Conservation (phyloP, 2,113 vertebrate genomes). For the Helogale parvula region DNA sequence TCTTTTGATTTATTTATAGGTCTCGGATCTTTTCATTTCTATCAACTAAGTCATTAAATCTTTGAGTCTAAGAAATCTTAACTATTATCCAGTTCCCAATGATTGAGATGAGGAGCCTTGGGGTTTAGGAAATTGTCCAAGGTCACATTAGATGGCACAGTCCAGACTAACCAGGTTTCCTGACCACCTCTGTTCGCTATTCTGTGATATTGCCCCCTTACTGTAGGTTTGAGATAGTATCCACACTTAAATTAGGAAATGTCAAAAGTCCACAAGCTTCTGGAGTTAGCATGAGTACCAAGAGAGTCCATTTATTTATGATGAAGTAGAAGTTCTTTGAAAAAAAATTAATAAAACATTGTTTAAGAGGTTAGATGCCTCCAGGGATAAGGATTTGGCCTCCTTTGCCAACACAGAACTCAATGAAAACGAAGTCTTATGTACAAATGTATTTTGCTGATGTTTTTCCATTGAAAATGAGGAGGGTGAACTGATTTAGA, state of each 20-base stretch:
- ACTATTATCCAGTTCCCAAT: not conserved
- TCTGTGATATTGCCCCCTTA: not conserved
- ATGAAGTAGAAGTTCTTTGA: slow-evolving; percentile 30
- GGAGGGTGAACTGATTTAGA: slow-evolving; percentile 55
- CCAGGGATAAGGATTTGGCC: slow-evolving; percentile 26
- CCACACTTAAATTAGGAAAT: not conserved
- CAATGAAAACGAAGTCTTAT: slow-evolving; percentile 48
- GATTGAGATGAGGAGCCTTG: not conserved
- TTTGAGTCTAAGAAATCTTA: not conserved
- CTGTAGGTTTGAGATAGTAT: not conserved
- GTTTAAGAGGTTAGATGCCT: slow-evolving; percentile 33
- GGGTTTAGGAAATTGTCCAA: not conserved
- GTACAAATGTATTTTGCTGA: slow-evolving; percentile 58
- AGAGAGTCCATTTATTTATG: not conserved
- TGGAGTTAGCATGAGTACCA: not conserved
- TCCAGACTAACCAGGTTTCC: not conserved
- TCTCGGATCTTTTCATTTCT: not conserved
- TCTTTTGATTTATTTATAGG: not conserved
- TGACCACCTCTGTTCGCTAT: not conserved
- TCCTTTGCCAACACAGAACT: not conserved
- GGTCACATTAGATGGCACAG: not conserved
- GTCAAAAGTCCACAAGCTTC: not conserved
- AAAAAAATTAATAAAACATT: slow-evolving; percentile 52
- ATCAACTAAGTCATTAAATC: not conserved
- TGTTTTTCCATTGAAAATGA: slow-evolving; percentile 55